Percentiles rank a stretch among this genome's conserved stretches.
Evolutionary conservation across 2,888 invertebrate species (phyloP).

Genomic region (Agapostemon virescens): DNA sequence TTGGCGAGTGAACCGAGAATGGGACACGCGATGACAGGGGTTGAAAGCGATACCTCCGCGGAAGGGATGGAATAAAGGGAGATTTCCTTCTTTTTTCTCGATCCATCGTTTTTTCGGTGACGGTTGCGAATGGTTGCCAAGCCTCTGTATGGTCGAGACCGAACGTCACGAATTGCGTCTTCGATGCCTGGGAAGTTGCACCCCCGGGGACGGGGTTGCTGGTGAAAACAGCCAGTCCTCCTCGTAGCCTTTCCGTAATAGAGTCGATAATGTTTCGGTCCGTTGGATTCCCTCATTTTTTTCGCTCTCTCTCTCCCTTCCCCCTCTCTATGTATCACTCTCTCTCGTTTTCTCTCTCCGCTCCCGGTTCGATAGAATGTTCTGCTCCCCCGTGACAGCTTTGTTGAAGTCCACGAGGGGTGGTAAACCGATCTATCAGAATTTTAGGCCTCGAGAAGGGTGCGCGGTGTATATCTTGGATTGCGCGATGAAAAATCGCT

Average conservation of each 20-base stretch:
- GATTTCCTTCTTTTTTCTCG: background rate
- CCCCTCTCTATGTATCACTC: no score
- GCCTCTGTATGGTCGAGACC: conserved; percentile 13
- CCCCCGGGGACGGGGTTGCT: conserved; percentile 22
- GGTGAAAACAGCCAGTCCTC: conserved; percentile 11
- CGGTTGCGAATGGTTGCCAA: conserved; percentile 8
- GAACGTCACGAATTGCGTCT: conserved; percentile 33
- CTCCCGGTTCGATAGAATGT: conserved; percentile 10
- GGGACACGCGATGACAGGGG: background rate
- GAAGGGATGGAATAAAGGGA: background rate
- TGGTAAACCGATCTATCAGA: conserved; percentile 24
- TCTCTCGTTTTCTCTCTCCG: background rate
- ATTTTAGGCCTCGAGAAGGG: background rate
- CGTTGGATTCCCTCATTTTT: background rate
- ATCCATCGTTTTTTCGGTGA: background rate
- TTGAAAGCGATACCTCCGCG: background rate
- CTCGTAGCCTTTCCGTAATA: conserved; percentile 30
- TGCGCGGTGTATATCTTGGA: conserved; percentile 3
- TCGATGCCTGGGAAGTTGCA: conserved; percentile 15
- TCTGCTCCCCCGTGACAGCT: conserved; percentile 12
- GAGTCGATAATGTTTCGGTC: conserved; percentile 47
- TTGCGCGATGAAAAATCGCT: background rate
- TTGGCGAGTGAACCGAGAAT: conserved; percentile 1
- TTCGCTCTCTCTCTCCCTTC: background rate
- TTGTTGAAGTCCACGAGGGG: background rate